Conservation (phyloP, 2,113 vertebrate species). For the Gymnobelideus leadbeateri region DNA sequence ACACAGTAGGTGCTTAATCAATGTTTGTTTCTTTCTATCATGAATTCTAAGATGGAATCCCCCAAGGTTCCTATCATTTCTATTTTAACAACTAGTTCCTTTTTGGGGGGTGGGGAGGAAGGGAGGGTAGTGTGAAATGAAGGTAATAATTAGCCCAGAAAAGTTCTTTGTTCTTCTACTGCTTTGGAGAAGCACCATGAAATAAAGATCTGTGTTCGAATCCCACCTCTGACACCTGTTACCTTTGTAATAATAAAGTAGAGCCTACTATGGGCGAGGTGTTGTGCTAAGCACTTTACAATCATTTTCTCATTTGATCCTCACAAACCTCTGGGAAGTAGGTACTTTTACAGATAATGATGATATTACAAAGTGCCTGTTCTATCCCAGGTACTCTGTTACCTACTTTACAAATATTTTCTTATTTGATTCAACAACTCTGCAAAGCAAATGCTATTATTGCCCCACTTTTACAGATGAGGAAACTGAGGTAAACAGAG, state of each 20-base stretch:
- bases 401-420: neutral
- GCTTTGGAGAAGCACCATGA: neutral
- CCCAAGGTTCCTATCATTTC: neutral
- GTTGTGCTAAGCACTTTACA: neutral
- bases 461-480: neutral
- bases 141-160: neutral
- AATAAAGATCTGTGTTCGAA: neutral
- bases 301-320: neutral
- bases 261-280: neutral
- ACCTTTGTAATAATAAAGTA: neutral
- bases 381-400: neutral
- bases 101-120: no score
- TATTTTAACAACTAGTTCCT: neutral
- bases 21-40: neutral
- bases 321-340: neutral
- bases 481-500: neutral
- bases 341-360: neutral
- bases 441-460: neutral
- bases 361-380: neutral
- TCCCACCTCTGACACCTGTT: neutral
- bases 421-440: no score
- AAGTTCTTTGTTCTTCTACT: neutral
- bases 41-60: neutral
- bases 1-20: neutral
- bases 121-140: no score